Conservation (phyloP, 2,797 vertebrate genomes). For the Dendrocincla fuliginosa region DNA sequence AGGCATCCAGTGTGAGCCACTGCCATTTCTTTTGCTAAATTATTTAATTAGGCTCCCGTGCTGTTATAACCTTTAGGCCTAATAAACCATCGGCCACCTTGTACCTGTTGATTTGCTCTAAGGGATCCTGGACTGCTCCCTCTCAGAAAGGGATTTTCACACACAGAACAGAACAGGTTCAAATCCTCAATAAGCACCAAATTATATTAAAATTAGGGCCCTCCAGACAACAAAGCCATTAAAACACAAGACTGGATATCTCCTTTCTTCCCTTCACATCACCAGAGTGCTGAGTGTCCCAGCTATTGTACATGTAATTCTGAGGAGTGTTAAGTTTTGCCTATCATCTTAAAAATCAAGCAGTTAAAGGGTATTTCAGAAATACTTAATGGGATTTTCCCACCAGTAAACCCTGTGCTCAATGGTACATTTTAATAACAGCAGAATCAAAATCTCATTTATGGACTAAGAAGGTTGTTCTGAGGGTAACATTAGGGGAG, state of each 20-base stretch:
- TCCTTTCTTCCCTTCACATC: not conserved
- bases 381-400: slow-evolving; percentile 79
- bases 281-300: not conserved
- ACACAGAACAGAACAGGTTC: not conserved
- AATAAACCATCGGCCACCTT: not conserved
- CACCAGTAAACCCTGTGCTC: slow-evolving; percentile 74
- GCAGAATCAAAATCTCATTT: slow-evolving; percentile 77
- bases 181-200: not conserved
- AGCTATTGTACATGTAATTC: not conserved
- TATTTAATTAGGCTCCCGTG: not conserved
- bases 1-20: too few species aligned
- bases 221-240: not conserved
- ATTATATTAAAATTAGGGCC: not conserved
- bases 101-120: not conserved
- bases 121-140: not conserved
- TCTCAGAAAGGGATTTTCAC: not conserved
- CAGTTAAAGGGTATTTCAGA: slow-evolving; percentile 75
- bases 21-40: not conserved
- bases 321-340: slow-evolving; percentile 49
- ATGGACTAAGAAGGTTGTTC: slow-evolving; percentile 69
- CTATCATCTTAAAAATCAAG: slow-evolving; percentile 70
- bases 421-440: slow-evolving; percentile 70
- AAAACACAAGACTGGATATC: not conserved
- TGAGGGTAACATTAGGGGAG: slow-evolving; percentile 48
- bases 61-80: not conserved